These are phyloP conservation scores for Callorhinus ursinus DNA, from an alignment of 2,113 vertebrate genomes.

Conservation along the genomic window DNA sequence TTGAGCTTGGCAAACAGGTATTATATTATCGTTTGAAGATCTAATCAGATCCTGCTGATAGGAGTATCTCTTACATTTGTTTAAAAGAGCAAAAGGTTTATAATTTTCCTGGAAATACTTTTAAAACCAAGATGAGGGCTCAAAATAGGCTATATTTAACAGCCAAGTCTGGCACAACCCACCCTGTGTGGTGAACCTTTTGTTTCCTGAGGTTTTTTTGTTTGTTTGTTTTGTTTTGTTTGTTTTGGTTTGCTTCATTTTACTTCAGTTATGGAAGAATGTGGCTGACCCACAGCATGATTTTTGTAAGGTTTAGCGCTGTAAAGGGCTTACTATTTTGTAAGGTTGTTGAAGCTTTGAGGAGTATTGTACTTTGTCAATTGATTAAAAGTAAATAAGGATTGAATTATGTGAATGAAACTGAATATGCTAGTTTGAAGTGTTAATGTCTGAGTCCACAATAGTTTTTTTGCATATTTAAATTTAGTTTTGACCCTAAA, in stretches of 20 bases:
- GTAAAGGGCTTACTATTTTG: neutral
- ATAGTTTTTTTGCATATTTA: neutral
- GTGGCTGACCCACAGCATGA: neutral
- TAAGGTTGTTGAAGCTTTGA: neutral
- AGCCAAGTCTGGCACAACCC: neutral
- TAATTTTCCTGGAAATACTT: neutral
- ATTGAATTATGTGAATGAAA: neutral
- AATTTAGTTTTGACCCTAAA: neutral
- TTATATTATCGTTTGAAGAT: neutral
- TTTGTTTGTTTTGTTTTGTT: neutral
- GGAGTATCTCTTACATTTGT: neutral
- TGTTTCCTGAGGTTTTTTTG: neutral
- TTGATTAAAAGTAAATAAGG: slow-evolving; percentile 17
- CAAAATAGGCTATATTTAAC: neutral
- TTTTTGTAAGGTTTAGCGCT: neutral
- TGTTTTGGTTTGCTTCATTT: neutral
- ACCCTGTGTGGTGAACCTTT: neutral
- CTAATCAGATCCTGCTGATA: neutral
- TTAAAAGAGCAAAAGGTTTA: neutral
- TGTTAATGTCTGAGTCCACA: neutral
- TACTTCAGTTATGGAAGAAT: neutral
- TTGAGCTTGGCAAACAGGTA: neutral
- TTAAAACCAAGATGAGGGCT: neutral
- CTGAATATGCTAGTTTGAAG: neutral
- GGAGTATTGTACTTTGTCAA: neutral